Percentiles rank a stretch among this genome's conserved stretches.
Conservation (phyloP, 2,888 invertebrate species). For the Drosophila meridiana region DNA sequence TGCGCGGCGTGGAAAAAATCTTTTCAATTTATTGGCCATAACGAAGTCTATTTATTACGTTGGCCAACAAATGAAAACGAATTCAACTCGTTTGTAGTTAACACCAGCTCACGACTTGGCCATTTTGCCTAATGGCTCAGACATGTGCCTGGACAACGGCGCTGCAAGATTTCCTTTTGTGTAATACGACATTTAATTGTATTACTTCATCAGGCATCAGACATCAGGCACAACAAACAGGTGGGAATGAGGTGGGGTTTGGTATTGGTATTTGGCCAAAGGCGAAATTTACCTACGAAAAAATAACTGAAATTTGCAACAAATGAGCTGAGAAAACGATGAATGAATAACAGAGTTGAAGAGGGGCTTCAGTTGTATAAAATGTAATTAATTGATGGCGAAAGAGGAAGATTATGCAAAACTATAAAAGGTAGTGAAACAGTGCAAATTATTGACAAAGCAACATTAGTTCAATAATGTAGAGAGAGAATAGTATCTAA, state of each 20-base stretch:
- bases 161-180: slow-evolving; percentile 45
- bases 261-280: neutral
- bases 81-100: slow-evolving; percentile 64
- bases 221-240: neutral
- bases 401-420: no score
- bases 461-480: no score
- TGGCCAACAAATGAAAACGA: slow-evolving; percentile 60
- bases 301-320: neutral
- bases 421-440: neutral
- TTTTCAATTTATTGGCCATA: slow-evolving; percentile 39
- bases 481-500: no score
- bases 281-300: neutral
- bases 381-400: neutral
- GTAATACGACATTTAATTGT: slow-evolving; percentile 66
- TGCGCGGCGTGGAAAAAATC: neutral
- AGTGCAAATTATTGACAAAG: neutral
- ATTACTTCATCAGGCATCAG: slow-evolving; percentile 63
- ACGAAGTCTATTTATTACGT: slow-evolving; percentile 47
- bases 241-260: slow-evolving; percentile 19
- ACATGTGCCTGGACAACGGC: slow-evolving; percentile 54
- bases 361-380: no score
- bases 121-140: slow-evolving; percentile 66
- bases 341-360: neutral
- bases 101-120: slow-evolving; percentile 72
- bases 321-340: slow-evolving; percentile 6